Percentiles rank a stretch among this genome's conserved stretches.
Evolutionary conservation across 2,113 vertebrate species (phyloP).

Genomic region (Lepus europaeus): DNA sequence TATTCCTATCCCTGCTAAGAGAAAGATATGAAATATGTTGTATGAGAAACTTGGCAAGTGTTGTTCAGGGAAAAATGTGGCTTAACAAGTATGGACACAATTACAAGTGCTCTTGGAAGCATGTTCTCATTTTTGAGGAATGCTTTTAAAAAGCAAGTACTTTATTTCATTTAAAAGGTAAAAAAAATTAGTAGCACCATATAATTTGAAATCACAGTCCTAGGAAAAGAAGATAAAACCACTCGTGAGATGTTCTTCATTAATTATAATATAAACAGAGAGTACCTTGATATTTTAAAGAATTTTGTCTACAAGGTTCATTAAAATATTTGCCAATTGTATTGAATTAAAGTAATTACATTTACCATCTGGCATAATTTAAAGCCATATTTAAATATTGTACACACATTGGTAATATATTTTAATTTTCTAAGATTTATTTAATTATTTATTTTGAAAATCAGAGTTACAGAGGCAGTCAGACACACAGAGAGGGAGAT

Average conservation of each 20-base stretch:
- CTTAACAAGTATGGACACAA: constrained; percentile 31
- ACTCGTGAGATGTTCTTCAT: background rate
- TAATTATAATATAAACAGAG: background rate
- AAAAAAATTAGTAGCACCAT: background rate
- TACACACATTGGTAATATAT: background rate
- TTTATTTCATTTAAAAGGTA: constrained; percentile 40
- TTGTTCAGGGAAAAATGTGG: constrained; percentile 9
- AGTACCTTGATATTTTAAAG: background rate
- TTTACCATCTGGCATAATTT: background rate
- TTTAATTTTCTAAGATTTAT: background rate
- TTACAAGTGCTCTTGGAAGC: background rate
- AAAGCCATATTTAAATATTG: background rate
- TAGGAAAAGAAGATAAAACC: background rate
- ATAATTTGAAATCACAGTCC: background rate
- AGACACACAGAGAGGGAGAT: too few species aligned
- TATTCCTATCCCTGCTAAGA: constrained; percentile 36
- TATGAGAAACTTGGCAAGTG: constrained; percentile 63
- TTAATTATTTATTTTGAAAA: too few species aligned
- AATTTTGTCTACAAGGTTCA: background rate
- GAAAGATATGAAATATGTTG: constrained; percentile 53
- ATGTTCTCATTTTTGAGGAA: constrained; percentile 64
- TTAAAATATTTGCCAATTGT: background rate
- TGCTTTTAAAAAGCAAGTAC: constrained; percentile 61
- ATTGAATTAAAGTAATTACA: background rate
- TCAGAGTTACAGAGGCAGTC: too few species aligned